Evolutionary conservation across 1,140 invertebrate genomes (phyloP), one percentile per base, ranked within the genome.

Genomic region (Plectrocnemia conspersa): DNA sequence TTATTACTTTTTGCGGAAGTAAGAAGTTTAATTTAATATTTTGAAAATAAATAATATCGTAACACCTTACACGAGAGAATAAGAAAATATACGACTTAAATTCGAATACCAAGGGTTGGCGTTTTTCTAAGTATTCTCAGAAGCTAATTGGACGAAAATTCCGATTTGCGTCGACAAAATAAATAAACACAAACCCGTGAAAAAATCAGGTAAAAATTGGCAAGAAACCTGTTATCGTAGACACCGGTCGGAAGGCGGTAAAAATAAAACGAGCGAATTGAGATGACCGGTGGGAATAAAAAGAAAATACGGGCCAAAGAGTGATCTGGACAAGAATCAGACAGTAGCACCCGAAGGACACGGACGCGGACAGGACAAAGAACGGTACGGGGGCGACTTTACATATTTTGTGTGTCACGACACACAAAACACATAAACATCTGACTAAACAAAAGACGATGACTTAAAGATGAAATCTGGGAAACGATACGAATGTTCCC

Each of bases 361-460:
- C 15, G 35, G 6, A 38, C 18, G 5, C 13, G 49, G 44, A 46
- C 58, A 41, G 48, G 24, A 55, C 53, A 52, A 55, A 55, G 53
- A 54, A 33, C 50, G 23, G 23, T 32, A 29, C 19, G 18, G 18
- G 27, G 35, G 27, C 22, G 25, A 50, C 53, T 56, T 60, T 52
- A 56, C 58, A 60, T 60, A 60, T 56, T 56, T 56, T 56, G 29
- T 60, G 50, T 60, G 58, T 56, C 58, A 60, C 45, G 25, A 10
- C 24, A 47, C 18, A 29, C 10, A 42, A 11, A 11, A 22, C 24
- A 42, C 24, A 23, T 22, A 42, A 23, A 35, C 32, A 13, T 35
- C 11, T 35, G n/a, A 13, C 32, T 35, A 15, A 11, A 11, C 32
- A 24, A 42, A 19, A 19, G 22, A 42, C 19, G n/a, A 38, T 38